phyloP scores from a whole-genome alignment of 2,888 invertebrate species.

The Altica lythri region DNA sequence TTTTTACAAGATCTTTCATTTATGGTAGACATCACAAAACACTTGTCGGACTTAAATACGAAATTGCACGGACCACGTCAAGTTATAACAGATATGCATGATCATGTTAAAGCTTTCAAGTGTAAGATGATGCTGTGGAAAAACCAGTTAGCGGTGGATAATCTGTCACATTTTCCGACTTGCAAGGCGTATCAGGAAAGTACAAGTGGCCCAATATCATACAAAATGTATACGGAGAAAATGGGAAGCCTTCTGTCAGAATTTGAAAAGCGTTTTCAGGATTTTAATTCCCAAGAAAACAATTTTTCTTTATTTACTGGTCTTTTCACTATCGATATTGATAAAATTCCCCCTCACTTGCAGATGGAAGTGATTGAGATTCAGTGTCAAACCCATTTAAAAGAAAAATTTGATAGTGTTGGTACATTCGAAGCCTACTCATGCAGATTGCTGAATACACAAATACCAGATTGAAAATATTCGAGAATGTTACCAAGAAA shows the following conservation, averaged over 20 bases:
- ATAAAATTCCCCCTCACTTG: not conserved
- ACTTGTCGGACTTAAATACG: not conserved
- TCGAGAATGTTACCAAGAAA: no score
- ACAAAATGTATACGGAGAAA: not conserved
- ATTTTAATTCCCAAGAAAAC: slow-evolving; percentile 6
- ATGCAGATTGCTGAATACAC: no score
- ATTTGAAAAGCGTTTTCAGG: slow-evolving; percentile 3
- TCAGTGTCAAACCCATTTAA: no score
- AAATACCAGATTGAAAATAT: no score
- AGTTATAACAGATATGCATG: slow-evolving; percentile 1
- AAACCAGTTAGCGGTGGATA: not conserved
- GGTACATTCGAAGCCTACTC: no score
- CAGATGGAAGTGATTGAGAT: slow-evolving; percentile 5
- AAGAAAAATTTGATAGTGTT: no score
- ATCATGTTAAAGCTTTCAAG: not conserved
- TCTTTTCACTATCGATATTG: not conserved
- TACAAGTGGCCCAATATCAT: no score
- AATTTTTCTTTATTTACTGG: not conserved
- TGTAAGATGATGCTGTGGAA: not conserved
- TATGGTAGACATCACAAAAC: not conserved
- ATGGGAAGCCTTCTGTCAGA: slow-evolving; percentile 1
- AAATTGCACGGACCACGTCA: not conserved
- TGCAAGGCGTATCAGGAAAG: no score
- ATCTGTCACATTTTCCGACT: not conserved
- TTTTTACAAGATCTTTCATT: slow-evolving; percentile 1